Conservation (phyloP, 2,888 invertebrate species). For the Hecatera dysodea region DNA sequence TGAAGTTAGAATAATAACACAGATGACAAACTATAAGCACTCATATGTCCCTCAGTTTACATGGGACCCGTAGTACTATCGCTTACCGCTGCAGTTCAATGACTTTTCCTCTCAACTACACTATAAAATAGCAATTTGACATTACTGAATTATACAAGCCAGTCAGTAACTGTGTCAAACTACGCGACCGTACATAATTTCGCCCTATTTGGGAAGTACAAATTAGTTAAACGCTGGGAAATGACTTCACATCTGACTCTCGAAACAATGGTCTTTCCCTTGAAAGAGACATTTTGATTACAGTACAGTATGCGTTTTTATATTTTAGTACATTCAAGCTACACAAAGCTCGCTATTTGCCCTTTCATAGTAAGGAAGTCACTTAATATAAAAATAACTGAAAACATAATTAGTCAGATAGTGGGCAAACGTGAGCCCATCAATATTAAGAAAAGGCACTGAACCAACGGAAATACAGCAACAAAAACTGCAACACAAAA, state of each 20-base stretch:
- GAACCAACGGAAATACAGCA: background rate
- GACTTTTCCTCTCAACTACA: background rate
- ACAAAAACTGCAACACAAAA: constrained; percentile 9
- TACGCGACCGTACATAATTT: constrained; percentile 16
- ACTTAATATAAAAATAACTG: background rate
- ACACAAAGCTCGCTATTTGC: too few relatives aligned
- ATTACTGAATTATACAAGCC: constrained; percentile 1
- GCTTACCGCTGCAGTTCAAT: background rate
- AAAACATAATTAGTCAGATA: background rate
- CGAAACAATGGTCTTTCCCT: background rate
- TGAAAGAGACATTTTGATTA: background rate
- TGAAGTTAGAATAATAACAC: too few relatives aligned
- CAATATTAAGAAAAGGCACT: background rate
- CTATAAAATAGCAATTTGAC: constrained; percentile 14
- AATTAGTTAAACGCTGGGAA: constrained; percentile 18
- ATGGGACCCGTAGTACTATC: too few relatives aligned
- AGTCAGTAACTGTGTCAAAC: constrained; percentile 30
- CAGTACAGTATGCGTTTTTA: background rate
- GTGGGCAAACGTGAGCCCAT: background rate
- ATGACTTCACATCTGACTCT: constrained; percentile 10
- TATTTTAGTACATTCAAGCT: background rate
- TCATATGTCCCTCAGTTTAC: too few relatives aligned
- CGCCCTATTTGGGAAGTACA: constrained; percentile 19
- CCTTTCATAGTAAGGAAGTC: background rate
- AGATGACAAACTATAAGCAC: too few relatives aligned